These are phyloP conservation scores for Parambassis ranga DNA, from an alignment of 2,797 vertebrate species.

Conservation along the genomic window DNA sequence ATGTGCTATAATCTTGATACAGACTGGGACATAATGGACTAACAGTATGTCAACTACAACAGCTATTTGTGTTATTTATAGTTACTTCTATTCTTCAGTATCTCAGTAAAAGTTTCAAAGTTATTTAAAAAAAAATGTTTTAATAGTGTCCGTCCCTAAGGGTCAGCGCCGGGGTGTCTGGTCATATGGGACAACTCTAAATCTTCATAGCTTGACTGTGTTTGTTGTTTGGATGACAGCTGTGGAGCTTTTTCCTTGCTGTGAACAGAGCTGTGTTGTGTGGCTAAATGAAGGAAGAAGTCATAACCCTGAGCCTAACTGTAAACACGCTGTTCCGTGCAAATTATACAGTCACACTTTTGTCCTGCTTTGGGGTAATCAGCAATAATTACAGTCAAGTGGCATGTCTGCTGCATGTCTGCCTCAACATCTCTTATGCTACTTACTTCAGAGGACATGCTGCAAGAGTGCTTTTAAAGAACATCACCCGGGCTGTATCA, in stretches of 20 bases:
- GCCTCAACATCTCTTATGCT: no score
- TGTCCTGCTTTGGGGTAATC: background rate
- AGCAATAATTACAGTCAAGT: background rate
- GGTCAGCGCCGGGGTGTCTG: background rate
- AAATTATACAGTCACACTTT: constrained; percentile 15
- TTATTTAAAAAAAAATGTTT: background rate
- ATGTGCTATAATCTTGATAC: no score
- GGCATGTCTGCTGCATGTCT: background rate
- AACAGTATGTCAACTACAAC: no score
- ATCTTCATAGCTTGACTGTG: background rate
- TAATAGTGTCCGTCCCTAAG: background rate
- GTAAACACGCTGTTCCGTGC: constrained; percentile 1
- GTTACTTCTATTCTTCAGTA: no score
- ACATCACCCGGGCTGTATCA: no score
- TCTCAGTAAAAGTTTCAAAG: no score
- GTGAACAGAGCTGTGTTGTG: constrained; percentile 43
- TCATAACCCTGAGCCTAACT: constrained; percentile 4
- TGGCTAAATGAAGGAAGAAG: background rate
- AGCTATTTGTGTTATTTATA: no score
- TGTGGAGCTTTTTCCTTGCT: background rate
- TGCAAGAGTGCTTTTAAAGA: no score
- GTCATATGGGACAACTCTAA: background rate
- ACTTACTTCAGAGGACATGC: no score
- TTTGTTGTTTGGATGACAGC: constrained; percentile 3
- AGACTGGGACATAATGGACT: no score